Evolutionary conservation across 2,113 vertebrate genomes (phyloP).

Genomic region (Cettia cetti): DNA sequence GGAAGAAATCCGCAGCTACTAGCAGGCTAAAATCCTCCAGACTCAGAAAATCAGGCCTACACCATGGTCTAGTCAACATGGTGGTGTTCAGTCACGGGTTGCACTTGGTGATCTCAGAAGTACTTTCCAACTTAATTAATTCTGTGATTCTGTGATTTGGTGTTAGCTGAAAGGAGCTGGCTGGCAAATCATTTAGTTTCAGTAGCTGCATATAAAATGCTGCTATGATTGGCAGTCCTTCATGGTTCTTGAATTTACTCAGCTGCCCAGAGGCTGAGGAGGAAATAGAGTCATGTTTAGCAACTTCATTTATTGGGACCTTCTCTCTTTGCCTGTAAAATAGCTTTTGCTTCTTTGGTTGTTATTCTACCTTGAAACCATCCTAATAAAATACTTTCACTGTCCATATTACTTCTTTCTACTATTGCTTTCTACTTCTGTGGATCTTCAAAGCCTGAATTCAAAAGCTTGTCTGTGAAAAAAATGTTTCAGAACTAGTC

Average conservation of each 20-base stretch:
- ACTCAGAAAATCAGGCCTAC: too few species aligned
- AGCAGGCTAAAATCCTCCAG: too few species aligned
- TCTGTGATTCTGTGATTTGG: not conserved
- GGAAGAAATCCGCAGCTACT: too few species aligned
- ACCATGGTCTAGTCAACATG: not conserved
- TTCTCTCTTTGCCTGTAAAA: not conserved
- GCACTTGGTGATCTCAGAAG: not conserved
- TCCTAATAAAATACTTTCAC: not conserved
- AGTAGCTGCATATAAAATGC: not conserved
- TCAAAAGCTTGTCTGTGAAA: not conserved
- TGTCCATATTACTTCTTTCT: accelerated
- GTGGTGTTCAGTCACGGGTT: not conserved
- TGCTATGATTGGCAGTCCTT: not conserved
- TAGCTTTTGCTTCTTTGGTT: not conserved
- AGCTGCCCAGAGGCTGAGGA: not conserved
- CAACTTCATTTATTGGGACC: not conserved
- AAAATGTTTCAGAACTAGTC: not conserved
- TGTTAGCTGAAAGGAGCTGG: not conserved
- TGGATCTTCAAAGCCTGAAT: not conserved
- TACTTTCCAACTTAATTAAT: not conserved
- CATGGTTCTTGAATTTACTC: not conserved
- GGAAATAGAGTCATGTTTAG: not conserved
- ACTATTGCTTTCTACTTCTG: not conserved
- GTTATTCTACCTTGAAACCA: not conserved
- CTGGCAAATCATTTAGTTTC: not conserved